Percentiles rank a stretch among this genome's conserved stretches.
phyloP scores from a whole-genome alignment of 2,113 vertebrate species.

The Istiophorus platypterus region DNA sequence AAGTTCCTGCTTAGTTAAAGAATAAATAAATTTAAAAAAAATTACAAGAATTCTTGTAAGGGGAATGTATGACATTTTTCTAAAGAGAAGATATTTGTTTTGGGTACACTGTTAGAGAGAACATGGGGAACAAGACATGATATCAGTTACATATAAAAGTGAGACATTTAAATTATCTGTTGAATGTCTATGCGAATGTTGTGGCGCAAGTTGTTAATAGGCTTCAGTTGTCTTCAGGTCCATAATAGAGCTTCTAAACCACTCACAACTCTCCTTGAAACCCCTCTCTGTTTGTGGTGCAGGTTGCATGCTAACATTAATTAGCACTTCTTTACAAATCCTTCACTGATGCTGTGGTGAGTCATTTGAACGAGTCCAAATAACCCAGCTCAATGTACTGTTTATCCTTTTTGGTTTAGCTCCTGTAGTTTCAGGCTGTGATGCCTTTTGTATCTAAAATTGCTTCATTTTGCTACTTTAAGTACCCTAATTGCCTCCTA shows the following conservation, averaged over 20 bases:
- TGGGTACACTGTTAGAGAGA: no score
- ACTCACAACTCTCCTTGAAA: neutral
- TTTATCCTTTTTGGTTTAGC: neutral
- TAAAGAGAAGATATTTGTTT: neutral
- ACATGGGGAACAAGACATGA: neutral
- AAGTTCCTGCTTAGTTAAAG: neutral
- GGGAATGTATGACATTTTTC: neutral
- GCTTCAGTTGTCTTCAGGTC: neutral
- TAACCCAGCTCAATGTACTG: neutral
- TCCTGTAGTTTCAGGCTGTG: neutral
- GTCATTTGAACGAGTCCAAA: neutral
- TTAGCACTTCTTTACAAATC: neutral
- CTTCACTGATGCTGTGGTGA: neutral
- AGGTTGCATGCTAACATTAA: neutral
- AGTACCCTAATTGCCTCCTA: neutral
- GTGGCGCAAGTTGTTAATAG: neutral
- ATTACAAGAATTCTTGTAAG: no score
- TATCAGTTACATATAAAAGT: neutral
- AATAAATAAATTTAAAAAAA: no score
- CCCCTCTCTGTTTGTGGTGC: neutral
- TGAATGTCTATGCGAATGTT: neutral
- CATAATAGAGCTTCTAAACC: neutral
- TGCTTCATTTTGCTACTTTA: neutral
- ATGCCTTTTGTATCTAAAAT: neutral
- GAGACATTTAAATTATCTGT: neutral